These are phyloP conservation scores for Opisthocomus hoazin DNA, from an alignment of 2,113 vertebrate species.

Conservation along the genomic window DNA sequence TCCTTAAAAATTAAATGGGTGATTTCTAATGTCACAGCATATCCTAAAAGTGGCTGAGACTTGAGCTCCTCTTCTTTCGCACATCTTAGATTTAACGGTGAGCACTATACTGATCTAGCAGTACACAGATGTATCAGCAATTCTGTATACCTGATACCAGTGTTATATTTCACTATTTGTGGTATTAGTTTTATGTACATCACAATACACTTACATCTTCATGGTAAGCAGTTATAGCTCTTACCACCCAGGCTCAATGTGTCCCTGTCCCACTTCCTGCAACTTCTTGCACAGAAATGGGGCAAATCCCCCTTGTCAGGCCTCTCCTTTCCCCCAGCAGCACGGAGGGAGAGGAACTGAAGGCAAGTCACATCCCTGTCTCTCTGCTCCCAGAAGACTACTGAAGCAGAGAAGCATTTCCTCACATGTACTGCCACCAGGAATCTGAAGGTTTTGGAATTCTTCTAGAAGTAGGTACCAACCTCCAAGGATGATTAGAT, in stretches of 20 bases:
- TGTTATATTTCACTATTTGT: background rate
- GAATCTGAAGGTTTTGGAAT: background rate
- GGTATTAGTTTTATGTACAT: background rate
- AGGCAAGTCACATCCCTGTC: background rate
- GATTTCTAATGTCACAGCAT: background rate
- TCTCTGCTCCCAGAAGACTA: background rate
- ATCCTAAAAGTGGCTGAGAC: background rate
- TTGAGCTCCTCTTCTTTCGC: background rate
- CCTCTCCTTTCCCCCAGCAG: fast-evolving
- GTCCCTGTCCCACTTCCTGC: background rate
- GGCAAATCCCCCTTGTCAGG: fast-evolving
- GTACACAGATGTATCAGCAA: background rate
- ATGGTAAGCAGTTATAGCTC: background rate
- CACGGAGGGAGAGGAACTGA: background rate
- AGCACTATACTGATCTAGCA: background rate
- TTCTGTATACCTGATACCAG: background rate
- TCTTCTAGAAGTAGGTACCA: background rate
- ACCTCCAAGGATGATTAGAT: background rate
- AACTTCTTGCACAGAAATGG: background rate
- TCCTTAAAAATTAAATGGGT: background rate
- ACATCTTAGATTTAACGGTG: background rate
- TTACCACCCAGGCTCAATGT: background rate
- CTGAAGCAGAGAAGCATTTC: background rate
- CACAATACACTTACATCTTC: background rate
- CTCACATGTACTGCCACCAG: background rate